Base-by-base conservation (phyloP, 2,797 vertebrate species). In the Lycodopsis pacificus region DNA sequence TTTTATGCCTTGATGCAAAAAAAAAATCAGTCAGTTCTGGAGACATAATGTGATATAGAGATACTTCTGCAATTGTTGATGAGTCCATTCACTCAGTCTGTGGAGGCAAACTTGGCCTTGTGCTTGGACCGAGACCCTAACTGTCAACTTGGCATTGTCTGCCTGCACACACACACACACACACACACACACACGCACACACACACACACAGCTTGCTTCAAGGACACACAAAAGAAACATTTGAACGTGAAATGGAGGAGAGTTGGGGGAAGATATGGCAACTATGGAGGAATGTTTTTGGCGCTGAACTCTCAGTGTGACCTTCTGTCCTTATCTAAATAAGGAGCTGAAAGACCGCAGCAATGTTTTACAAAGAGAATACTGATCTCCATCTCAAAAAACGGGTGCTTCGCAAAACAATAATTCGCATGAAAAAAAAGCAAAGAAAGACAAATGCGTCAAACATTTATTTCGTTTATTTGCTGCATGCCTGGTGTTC, bases 81-180 rank as follows among this genome's bases (percentile, higher is more conserved):
- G 32, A 38, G 44, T 74, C 61, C 25, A 51, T 80, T 81, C 65
- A 70, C 3, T 54, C 6, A 6, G 70, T 74, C 72, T 82, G 51
- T 61, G 48, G 34, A 82, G 72, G 80, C 80, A 90, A 91, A 92
- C 92, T 92, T 91, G 88, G 88, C 84, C 91, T 93, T 92, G 88
- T 88, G 84, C 84, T 87, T 84, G 74, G 81, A 71, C 83, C 40
- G 25, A 84, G 71, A 89, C 62, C 72, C 70, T 53, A 85, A 73
- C 83, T 87, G 85, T 88, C 80, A 90, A 80, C 79, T 88, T 84
- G 84, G 79, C 79, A 86, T 88, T 89, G 87, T 81, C 73, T 81
- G 68, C 5, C 5, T 36, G 34, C 40, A 63, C 63, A 64, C 49
- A 32, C 57, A 40, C 66, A 46, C 61, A 25, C 67, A 57, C 77